Evolutionary conservation across 1,140 invertebrate species (phyloP).

Genomic region (Conus betulinus): DNA sequence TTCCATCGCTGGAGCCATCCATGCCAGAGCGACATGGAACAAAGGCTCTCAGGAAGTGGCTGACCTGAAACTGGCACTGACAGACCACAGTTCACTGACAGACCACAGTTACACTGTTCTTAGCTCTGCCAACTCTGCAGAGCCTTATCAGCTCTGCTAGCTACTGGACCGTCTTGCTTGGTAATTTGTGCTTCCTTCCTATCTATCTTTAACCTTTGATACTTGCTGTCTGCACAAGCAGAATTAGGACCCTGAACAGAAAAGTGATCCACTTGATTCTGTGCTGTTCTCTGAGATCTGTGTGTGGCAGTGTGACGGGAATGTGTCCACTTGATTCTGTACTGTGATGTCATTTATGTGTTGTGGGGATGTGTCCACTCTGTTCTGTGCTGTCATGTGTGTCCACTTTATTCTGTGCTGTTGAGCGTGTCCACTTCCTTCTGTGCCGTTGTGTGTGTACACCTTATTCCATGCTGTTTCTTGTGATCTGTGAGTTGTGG

Average conservation of each 20-base stretch:
- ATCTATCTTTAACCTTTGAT: neutral
- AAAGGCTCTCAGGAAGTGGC: too few relatives aligned
- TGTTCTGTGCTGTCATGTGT: neutral
- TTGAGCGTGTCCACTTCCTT: neutral
- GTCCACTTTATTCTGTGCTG: neutral
- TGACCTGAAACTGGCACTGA: too few relatives aligned
- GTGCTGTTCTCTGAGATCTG: neutral
- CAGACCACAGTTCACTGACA: too few relatives aligned
- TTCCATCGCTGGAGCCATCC: too few relatives aligned
- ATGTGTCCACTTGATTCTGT: neutral
- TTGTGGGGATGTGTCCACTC: neutral
- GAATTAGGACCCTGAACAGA: neutral
- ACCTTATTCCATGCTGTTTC: too few relatives aligned
- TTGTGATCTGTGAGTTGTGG: too few relatives aligned
- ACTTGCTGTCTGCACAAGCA: neutral
- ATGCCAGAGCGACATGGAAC: too few relatives aligned
- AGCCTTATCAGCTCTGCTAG: neutral
- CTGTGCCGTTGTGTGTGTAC: neutral
- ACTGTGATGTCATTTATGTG: neutral
- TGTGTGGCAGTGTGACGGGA: neutral
- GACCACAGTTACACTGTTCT: too few relatives aligned
- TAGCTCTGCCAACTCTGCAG: too few relatives aligned
- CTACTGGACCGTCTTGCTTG: slow-evolving; percentile 10
- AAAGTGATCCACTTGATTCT: neutral
- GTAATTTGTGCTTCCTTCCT: neutral